phyloP scores from a whole-genome alignment of 2,113 vertebrate genomes.

The Psilopogon haemacephalus region DNA sequence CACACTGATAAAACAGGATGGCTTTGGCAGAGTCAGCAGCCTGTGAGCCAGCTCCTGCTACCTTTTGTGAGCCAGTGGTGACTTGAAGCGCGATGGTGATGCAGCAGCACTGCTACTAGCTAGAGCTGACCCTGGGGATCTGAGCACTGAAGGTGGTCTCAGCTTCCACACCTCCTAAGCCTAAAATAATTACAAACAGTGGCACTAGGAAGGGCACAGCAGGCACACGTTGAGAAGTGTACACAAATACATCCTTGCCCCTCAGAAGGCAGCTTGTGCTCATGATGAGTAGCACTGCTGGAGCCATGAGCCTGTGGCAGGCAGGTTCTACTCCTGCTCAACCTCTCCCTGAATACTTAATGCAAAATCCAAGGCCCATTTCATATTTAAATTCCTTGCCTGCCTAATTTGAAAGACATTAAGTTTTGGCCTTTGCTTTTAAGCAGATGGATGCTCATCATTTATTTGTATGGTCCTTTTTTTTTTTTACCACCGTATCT shows the following conservation, averaged over 20 bases:
- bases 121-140: not conserved
- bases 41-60: not conserved
- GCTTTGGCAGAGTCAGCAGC: not conserved
- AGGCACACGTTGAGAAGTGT: not conserved
- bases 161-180: not conserved
- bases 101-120: not conserved
- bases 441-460: constrained; percentile 18
- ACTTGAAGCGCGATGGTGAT: accelerated
- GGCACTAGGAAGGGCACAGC: not conserved
- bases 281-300: not conserved
- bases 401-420: not conserved
- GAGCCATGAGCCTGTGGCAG: not conserved
- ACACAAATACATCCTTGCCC: not conserved
- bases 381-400: not conserved
- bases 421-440: constrained; percentile 29
- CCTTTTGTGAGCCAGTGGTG: not conserved
- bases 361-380: not conserved
- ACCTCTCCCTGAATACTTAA: not conserved
- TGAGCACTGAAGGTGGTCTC: not conserved
- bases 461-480: not conserved
- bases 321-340: not conserved
- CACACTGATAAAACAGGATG: accelerated
- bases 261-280: not conserved
- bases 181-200: not conserved
- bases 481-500: not conserved